These are phyloP conservation scores for Whitmania pigra DNA, from an alignment of 1,140 invertebrate species.

Conservation along the genomic window DNA sequence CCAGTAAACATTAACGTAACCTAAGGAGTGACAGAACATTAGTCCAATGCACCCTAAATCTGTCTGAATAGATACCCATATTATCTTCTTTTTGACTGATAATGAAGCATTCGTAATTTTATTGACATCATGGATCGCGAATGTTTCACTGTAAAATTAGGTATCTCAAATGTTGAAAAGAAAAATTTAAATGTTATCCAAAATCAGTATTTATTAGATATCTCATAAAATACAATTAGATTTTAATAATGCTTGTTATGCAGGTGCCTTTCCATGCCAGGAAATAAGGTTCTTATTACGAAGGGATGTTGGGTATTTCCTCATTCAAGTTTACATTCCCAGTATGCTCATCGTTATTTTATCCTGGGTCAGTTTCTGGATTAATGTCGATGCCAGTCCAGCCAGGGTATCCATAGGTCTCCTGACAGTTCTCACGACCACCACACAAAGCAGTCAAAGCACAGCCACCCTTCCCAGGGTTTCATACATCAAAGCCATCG, in stretches of 20 bases:
- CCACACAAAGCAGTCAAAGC: slow-evolving; percentile 19
- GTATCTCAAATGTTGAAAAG: too few species aligned
- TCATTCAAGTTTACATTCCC: slow-evolving; percentile 76
- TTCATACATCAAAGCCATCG: slow-evolving; percentile 55
- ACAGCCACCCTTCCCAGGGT: slow-evolving; percentile 31
- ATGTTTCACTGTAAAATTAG: too few species aligned
- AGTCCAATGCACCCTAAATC: too few species aligned
- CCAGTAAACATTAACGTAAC: too few species aligned
- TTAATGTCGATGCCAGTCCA: slow-evolving; percentile 20
- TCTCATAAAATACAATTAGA: too few species aligned
- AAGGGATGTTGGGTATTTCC: slow-evolving; percentile 58
- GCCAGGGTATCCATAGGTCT: slow-evolving; percentile 38
- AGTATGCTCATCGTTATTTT: slow-evolving; percentile 59
- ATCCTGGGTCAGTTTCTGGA: slow-evolving; percentile 23
- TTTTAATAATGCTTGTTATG: slow-evolving; percentile 48
- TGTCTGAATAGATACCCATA: too few species aligned
- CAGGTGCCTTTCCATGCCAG: slow-evolving; percentile 35
- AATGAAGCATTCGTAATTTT: too few species aligned
- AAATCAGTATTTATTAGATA: too few species aligned
- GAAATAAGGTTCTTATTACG: slow-evolving; percentile 70
- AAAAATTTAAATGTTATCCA: too few species aligned
- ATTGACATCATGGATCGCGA: too few species aligned
- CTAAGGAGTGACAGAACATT: too few species aligned
- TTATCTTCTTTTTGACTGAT: too few species aligned
- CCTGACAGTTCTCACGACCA: slow-evolving; percentile 37